Percentiles rank a stretch among this genome's conserved stretches.
phyloP scores from a whole-genome alignment of 2,113 vertebrate species.

The Oncorhynchus keta region DNA sequence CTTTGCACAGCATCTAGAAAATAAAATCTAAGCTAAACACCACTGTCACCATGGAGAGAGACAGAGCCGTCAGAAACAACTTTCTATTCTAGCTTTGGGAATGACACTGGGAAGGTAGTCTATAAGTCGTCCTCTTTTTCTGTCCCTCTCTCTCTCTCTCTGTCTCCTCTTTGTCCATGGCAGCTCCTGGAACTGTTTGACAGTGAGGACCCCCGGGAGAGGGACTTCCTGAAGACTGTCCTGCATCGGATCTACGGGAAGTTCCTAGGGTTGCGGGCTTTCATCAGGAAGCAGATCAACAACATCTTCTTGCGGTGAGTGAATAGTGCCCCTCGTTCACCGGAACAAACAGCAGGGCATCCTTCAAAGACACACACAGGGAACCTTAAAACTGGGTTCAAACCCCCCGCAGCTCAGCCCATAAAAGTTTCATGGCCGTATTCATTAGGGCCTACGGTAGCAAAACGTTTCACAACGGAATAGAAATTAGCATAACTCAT shows the following conservation, averaged over 20 bases:
- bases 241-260: constrained; percentile 97
- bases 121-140: neutral
- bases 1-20: too few species aligned
- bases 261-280: constrained; percentile 93
- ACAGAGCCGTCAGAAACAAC: too few species aligned
- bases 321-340: neutral
- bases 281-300: constrained; percentile 99
- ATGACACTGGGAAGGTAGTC: too few species aligned
- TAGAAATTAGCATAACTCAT: too few species aligned
- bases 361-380: neutral
- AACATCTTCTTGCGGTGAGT: constrained; percentile 96
- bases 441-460: too few species aligned
- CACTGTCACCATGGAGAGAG: too few species aligned
- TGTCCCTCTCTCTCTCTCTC: neutral
- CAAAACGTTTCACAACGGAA: too few species aligned
- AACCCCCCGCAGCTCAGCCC: too few species aligned
- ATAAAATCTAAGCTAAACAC: too few species aligned
- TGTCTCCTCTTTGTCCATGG: constrained; percentile 28
- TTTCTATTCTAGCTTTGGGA: too few species aligned
- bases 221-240: constrained; percentile 96
- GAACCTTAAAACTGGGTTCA: too few species aligned
- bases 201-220: constrained; percentile 96
- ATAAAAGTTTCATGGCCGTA: too few species aligned
- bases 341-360: neutral
- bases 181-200: constrained; percentile 97